Conservation (phyloP, 1,140 invertebrate genomes). For the Thaumatotibia leucotreta region DNA sequence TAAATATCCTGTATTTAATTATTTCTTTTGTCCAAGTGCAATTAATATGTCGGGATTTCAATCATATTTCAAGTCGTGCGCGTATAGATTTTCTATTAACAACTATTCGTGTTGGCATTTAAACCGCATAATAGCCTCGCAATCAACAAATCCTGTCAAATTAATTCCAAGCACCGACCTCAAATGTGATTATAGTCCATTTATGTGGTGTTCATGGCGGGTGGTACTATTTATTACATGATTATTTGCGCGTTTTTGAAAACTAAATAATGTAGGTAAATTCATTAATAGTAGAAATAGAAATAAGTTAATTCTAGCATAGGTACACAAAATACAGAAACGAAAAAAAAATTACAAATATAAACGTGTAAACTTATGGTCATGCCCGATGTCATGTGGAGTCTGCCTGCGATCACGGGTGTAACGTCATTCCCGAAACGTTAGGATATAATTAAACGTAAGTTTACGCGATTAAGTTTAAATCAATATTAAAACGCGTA, state of each 20-base stretch:
- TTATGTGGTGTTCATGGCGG: neutral
- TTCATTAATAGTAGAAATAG: neutral
- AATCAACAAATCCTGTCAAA: neutral
- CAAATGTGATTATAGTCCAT: conserved; percentile 1
- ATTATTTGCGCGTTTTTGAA: neutral
- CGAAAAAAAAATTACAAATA: too few relatives aligned
- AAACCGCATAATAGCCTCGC: neutral
- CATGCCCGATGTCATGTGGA: too few relatives aligned
- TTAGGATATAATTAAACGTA: too few relatives aligned
- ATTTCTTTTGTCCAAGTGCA: neutral
- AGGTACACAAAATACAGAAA: too few relatives aligned
- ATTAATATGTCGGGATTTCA: neutral
- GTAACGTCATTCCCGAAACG: too few relatives aligned
- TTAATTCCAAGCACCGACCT: conserved; percentile 4
- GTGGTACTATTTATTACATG: neutral
- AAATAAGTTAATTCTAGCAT: too few relatives aligned
- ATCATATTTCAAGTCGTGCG: neutral
- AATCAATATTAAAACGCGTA: too few relatives aligned
- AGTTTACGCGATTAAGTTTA: too few relatives aligned
- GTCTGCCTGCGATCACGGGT: too few relatives aligned
- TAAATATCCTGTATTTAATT: neutral
- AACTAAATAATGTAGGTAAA: neutral
- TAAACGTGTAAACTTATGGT: too few relatives aligned
- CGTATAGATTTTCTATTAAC: neutral
- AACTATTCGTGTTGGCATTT: neutral